Conservation (phyloP, 2,888 invertebrate genomes). For the Gonocerus acuteangulatus region DNA sequence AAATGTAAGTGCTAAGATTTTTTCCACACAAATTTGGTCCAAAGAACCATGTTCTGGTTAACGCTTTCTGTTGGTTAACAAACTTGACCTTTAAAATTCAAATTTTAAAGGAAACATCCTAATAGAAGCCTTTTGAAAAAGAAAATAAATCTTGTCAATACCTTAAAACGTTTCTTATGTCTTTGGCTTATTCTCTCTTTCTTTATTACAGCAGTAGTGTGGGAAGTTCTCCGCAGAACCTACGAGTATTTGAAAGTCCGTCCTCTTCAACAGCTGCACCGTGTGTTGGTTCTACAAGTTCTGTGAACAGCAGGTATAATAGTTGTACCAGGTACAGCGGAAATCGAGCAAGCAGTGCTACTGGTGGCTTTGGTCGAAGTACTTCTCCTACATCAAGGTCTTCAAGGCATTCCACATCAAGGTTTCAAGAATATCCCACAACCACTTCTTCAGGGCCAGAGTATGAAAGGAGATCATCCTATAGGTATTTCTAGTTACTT, state of each 20-base stretch:
- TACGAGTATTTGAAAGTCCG: constrained; percentile 28
- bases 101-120: too few species aligned
- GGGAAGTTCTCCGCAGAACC: constrained; percentile 8
- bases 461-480: constrained; percentile 43
- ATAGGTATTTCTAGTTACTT: constrained; percentile 16
- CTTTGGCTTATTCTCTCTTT: too few species aligned
- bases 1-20: too few species aligned
- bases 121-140: too few species aligned
- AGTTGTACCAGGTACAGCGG: constrained; percentile 5
- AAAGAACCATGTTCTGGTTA: too few species aligned
- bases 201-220: constrained; percentile 11
- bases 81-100: too few species aligned
- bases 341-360: background rate
- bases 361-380: background rate
- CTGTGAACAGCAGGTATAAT: constrained; percentile 12
- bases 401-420: constrained; percentile 40
- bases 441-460: constrained; percentile 39
- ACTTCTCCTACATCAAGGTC: constrained; percentile 30
- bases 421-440: constrained; percentile 9
- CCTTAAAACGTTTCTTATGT: too few species aligned
- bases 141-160: too few species aligned
- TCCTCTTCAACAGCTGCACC: constrained; percentile 32
- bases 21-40: too few species aligned
- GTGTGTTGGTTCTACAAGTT: constrained; percentile 16
- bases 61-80: too few species aligned